Conservation (phyloP, 2,113 vertebrate species). For the Galeopterus variegatus region DNA sequence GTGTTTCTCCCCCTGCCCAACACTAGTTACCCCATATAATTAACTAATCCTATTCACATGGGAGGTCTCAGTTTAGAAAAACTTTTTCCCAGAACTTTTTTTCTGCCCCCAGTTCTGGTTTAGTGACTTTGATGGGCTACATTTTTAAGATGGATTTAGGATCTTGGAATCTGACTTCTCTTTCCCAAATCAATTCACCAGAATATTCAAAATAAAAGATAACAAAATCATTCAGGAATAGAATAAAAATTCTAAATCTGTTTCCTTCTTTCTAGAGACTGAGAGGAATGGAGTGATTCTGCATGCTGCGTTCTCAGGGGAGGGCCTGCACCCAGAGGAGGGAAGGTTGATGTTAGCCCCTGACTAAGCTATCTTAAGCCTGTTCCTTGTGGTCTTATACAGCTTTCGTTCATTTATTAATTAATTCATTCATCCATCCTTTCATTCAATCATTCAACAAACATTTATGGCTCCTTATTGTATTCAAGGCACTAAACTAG, state of each 20-base stretch:
- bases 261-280: not conserved
- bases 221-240: not conserved
- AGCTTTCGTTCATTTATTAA: not conserved
- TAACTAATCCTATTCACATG: not conserved
- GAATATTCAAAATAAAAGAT: conserved; percentile 32
- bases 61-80: not conserved
- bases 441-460: not conserved
- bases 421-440: not conserved
- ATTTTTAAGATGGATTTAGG: not conserved
- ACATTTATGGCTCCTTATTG: not conserved
- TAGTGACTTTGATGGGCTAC: not conserved
- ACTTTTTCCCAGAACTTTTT: not conserved
- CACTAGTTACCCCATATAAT: not conserved
- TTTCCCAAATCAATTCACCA: conserved; percentile 8
- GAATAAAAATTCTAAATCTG: conserved; percentile 9
- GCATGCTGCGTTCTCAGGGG: not conserved
- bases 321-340: not conserved
- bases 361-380: not conserved
- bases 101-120: not conserved
- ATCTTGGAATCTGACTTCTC: conserved; percentile 26
- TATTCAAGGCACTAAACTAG: not conserved
- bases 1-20: not conserved
- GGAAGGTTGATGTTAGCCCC: not conserved
- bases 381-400: not conserved
- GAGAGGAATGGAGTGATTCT: not conserved